Evolutionary conservation across 2,113 vertebrate species (phyloP).

Genomic region (Rhinolophus ferrumequinum): DNA sequence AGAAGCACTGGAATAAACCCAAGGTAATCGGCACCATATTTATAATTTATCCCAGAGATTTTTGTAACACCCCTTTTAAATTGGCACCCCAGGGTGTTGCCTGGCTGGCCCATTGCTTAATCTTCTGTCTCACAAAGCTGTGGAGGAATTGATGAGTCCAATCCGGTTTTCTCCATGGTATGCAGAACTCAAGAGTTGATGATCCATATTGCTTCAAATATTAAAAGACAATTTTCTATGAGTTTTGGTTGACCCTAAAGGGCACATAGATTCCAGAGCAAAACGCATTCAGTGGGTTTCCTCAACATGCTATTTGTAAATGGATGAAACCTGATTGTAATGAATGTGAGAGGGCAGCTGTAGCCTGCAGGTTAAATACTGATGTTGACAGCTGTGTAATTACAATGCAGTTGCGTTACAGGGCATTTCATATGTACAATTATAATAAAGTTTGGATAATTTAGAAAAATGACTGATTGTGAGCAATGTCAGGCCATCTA

Average conservation of each 20-base stretch:
- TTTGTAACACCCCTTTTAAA: conserved; percentile 34
- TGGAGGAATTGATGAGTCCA: conserved; percentile 7
- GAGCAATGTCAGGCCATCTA: conserved; percentile 9
- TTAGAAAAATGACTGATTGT: conserved; percentile 44
- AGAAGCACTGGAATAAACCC: conserved; percentile 41
- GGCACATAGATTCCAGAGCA: conserved; percentile 23
- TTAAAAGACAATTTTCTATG: conserved; percentile 3
- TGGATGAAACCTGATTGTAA: conserved; percentile 33
- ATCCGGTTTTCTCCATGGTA: not conserved
- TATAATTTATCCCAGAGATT: conserved; percentile 38
- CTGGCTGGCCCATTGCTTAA: conserved; percentile 6
- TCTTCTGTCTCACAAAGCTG: conserved; percentile 17
- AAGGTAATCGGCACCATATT: not conserved
- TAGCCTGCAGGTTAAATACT: conserved; percentile 35
- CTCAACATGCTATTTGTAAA: conserved; percentile 12
- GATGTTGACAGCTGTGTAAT: conserved; percentile 57
- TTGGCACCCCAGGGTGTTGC: not conserved
- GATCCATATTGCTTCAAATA: conserved; percentile 2
- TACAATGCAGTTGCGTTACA: conserved; percentile 53
- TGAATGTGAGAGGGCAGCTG: conserved; percentile 41
- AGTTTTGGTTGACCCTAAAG: not conserved
- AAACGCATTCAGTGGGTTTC: conserved; percentile 19
- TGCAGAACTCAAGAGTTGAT: not conserved
- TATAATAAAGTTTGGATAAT: conserved; percentile 56
- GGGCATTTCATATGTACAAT: conserved; percentile 30